Conservation (phyloP, 2,888 invertebrate genomes). For the Ditula angustiorana region DNA sequence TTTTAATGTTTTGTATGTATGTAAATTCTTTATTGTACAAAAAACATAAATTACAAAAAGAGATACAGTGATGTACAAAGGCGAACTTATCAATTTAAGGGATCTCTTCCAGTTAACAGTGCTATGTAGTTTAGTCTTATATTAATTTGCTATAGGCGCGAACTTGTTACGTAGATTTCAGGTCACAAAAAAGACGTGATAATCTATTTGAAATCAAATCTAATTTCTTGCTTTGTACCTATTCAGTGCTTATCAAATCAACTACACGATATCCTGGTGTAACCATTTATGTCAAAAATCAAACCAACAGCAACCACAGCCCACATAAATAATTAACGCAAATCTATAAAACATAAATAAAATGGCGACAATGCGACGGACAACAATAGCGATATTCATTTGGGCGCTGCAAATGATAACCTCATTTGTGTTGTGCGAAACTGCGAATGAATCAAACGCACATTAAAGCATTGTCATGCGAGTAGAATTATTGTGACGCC, state of each 20-base stretch:
- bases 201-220: no score
- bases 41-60: no score
- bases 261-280: background rate
- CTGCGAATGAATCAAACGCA: constrained; percentile 82
- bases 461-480: constrained; percentile 83
- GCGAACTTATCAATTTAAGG: no score
- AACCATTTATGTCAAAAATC: constrained; percentile 8
- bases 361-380: constrained; percentile 52
- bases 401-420: constrained; percentile 77
- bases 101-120: no score
- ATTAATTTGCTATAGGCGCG: no score
- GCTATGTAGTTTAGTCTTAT: no score
- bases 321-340: constrained; percentile 45
- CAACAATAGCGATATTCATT: constrained; percentile 78
- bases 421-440: constrained; percentile 73
- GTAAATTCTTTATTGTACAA: no score
- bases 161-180: no score
- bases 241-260: background rate
- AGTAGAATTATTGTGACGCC: constrained; percentile 84
- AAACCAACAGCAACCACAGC: constrained; percentile 40
- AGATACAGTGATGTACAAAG: no score
- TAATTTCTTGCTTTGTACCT: background rate
- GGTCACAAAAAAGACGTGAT: no score
- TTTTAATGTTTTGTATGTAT: no score
- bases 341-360: constrained; percentile 47